Evolutionary conservation across 2,888 invertebrate genomes (phyloP).

Genomic region (Leptinotarsa tumamoca): DNA sequence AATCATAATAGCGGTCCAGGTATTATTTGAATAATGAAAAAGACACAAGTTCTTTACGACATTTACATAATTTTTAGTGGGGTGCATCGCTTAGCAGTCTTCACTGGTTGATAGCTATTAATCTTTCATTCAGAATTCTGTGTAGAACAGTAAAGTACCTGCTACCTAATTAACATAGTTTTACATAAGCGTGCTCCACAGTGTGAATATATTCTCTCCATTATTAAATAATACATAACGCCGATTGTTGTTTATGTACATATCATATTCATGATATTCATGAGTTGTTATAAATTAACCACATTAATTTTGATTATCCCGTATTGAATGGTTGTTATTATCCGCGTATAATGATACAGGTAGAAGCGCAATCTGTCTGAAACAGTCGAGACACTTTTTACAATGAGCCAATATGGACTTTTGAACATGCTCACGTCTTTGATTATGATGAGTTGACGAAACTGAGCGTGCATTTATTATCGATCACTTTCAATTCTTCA

Average conservation of each 20-base stretch:
- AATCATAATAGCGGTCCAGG: constrained; percentile 56
- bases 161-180: constrained; percentile 58
- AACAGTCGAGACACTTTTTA: constrained; percentile 14
- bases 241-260: constrained; percentile 49
- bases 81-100: constrained; percentile 44
- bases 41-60: constrained; percentile 43
- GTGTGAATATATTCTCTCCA: constrained; percentile 57
- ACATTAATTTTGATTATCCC: constrained; percentile 38
- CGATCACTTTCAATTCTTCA: too few species aligned
- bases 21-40: constrained; percentile 58
- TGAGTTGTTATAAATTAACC: constrained; percentile 40
- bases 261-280: constrained; percentile 39
- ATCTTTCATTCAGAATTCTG: constrained; percentile 51
- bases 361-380: constrained; percentile 14
- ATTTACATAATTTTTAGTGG: constrained; percentile 50
- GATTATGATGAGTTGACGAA: not conserved
- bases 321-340: constrained; percentile 19
- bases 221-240: constrained; percentile 56
- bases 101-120: constrained; percentile 45
- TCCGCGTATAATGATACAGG: constrained; percentile 19
- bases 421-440: not conserved
- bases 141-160: constrained; percentile 53
- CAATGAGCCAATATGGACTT: constrained; percentile 8
- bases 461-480: too few species aligned
- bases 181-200: constrained; percentile 59